Evolutionary conservation across 2,113 vertebrate genomes (phyloP), one percentile per base, ranked within the genome.

Genomic region (Rhabdomys dilectus): DNA sequence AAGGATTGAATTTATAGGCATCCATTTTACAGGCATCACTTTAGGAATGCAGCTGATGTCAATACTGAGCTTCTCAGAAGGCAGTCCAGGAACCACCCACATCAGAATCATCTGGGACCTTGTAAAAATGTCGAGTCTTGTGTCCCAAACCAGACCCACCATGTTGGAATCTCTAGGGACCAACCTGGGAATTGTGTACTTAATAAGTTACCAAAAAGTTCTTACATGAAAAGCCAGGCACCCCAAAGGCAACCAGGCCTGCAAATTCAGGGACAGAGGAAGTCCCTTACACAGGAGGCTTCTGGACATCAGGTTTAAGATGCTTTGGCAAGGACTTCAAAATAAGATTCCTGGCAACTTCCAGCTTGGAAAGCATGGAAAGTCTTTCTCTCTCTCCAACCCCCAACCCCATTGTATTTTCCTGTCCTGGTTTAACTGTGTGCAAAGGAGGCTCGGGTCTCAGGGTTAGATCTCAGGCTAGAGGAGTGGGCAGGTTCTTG

Each of bases 401-500:
- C 66, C 89, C 36, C 4, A 16, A 24, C 31, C 72, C 92, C 72
- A n/a, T 7, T 1, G 70, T 94, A n/a, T 42, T 3, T 5, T 26
- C 34, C 66, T 82, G 68, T 73, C 62, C 56, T 36, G 68, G 66
- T 76, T 91, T 95, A 95, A 89, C 96, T 70, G 45, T 7, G 42
- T 29, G 81, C 76, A 51, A 89, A 96, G 93, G 97, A 92, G 70
- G 92, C 97, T 78, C 58, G 19, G 12, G 78, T 64, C 82, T 85
- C 26, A 87, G 98, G 36, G 95, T 98, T 95, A 85, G 93, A 56
- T 31, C 68, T 89, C 51, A 4, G 17, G 97, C 97, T 92, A 96
- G 93, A 58, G 13, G 78, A 96, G 88, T 9, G 95, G 24, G 97
- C 97, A 98, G 97, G 97, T 98, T 98, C 91, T 96, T 39, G 96